A percentile compares a stretch with the other conserved stretches of the same genome.
Evolutionary conservation across 2,797 vertebrate genomes (phyloP).

Genomic region (Siniperca obscura): DNA sequence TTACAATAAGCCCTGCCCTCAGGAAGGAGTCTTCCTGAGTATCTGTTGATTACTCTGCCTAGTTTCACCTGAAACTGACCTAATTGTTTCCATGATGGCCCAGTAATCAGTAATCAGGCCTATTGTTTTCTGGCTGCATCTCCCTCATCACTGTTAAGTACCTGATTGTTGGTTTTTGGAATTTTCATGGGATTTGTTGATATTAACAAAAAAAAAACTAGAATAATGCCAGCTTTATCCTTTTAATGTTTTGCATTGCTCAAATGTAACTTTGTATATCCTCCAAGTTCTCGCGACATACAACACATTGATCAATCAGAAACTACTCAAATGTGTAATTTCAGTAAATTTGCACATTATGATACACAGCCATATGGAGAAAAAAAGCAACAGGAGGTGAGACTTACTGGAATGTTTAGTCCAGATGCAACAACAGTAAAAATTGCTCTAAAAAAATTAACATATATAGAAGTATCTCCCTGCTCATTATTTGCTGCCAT

Average conservation of each 20-base stretch:
- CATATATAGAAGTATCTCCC: not conserved
- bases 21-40: too few species aligned
- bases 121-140: too few species aligned
- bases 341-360: conserved; percentile 1
- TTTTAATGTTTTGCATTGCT: not conserved
- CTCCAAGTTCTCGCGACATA: not conserved
- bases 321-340: not conserved
- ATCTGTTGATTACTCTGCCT: too few species aligned
- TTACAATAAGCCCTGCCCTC: too few species aligned
- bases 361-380: not conserved
- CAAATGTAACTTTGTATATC: not conserved
- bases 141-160: too few species aligned
- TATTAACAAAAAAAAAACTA: not conserved
- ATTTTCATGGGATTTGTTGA: not conserved
- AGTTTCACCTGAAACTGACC: too few species aligned
- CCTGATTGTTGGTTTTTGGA: conserved; percentile 4
- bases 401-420: not conserved
- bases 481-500: not conserved
- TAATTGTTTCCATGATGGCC: too few species aligned
- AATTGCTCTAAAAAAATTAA: not conserved
- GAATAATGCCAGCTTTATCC: not conserved
- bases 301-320: not conserved
- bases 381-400: not conserved
- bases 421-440: conserved; percentile 4
- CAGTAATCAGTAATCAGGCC: too few species aligned